Conservation (phyloP, 2,888 invertebrate genomes). For the Gordius sp. region DNA sequence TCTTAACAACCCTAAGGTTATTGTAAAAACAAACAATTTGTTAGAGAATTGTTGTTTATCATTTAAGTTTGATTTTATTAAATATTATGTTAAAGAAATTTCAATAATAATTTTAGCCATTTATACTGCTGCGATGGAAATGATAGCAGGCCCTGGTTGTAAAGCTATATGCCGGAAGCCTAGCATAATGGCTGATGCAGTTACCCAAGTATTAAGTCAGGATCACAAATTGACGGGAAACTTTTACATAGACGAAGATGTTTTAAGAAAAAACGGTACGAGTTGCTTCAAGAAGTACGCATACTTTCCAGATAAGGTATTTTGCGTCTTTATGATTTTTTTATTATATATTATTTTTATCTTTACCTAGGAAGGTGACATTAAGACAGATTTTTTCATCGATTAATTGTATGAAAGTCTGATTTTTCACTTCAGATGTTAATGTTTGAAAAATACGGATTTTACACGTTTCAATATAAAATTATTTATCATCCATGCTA, state of each 20-base stretch:
- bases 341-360: slow-evolving; percentile 20
- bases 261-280: slow-evolving; percentile 49
- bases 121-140: slow-evolving; percentile 38
- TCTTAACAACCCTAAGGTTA: too few species aligned
- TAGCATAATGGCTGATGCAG: slow-evolving; percentile 64
- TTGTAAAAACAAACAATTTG: too few species aligned
- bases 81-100: too few species aligned
- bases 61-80: too few species aligned
- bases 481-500: too few species aligned
- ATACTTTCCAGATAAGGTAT: slow-evolving; percentile 43
- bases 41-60: too few species aligned
- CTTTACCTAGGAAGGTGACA: not conserved
- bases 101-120: slow-evolving; percentile 45
- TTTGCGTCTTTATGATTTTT: not conserved
- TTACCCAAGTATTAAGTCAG: slow-evolving; percentile 49
- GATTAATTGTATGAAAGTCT: too few species aligned
- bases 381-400: not conserved
- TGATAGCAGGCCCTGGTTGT: slow-evolving; percentile 33
- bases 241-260: slow-evolving; percentile 69
- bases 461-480: too few species aligned
- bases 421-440: too few species aligned
- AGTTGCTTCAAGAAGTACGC: slow-evolving; percentile 58
- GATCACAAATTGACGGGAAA: slow-evolving; percentile 53
- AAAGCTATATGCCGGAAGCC: slow-evolving; percentile 44
- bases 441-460: too few species aligned